Percentiles rank a stretch among this genome's conserved stretches.
These are phyloP conservation scores for Lepidothrix coronata DNA, from an alignment of 2,113 vertebrate genomes.

Conservation along the genomic window DNA sequence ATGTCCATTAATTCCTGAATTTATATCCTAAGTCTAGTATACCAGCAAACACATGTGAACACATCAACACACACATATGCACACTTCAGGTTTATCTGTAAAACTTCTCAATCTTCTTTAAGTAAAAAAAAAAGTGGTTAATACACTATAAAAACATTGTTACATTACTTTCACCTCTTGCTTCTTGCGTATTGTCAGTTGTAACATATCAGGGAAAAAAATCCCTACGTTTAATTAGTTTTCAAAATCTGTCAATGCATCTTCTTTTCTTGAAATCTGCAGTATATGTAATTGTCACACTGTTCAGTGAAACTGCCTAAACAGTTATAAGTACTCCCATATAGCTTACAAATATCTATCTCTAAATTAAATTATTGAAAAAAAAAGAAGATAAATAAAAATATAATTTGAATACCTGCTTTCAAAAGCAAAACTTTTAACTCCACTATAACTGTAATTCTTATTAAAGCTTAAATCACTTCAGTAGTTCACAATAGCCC, in stretches of 20 bases:
- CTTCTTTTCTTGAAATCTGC: not conserved
- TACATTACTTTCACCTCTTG: not conserved
- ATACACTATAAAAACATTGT: not conserved
- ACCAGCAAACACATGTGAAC: not conserved
- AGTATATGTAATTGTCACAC: not conserved
- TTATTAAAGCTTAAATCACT: not conserved
- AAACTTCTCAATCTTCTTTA: not conserved
- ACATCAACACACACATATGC: not conserved
- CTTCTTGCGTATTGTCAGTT: not conserved
- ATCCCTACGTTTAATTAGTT: not conserved
- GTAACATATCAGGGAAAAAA: not conserved
- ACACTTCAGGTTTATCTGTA: not conserved
- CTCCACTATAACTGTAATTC: not conserved
- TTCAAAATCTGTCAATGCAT: not conserved
- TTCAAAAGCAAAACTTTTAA: not conserved
- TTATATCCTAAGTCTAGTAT: not conserved
- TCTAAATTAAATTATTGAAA: not conserved
- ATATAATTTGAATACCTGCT: not conserved
- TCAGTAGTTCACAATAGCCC: not conserved
- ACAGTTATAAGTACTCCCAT: not conserved
- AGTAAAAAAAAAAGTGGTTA: not conserved
- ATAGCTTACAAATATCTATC: not conserved
- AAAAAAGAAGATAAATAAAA: not conserved
- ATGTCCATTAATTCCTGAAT: not conserved
- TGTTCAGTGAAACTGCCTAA: not conserved